Conservation (phyloP, 2,888 invertebrate genomes). For the Aethes cnicana region DNA sequence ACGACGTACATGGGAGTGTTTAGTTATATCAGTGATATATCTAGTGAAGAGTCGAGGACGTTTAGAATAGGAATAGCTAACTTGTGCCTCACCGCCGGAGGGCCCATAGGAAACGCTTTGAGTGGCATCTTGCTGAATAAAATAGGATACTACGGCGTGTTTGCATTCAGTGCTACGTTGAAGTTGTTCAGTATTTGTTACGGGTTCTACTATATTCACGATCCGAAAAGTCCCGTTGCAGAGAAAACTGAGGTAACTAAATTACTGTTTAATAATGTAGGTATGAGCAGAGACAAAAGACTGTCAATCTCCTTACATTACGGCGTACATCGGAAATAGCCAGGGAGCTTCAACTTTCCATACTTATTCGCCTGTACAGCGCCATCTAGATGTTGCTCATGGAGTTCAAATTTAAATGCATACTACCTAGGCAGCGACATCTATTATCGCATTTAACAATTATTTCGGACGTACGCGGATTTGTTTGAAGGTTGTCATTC, state of each 20-base stretch:
- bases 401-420: too few relatives aligned
- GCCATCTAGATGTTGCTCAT: too few relatives aligned
- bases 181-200: slow-evolving; percentile 69
- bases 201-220: slow-evolving; percentile 66
- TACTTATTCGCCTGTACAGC: too few relatives aligned
- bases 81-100: slow-evolving; percentile 66
- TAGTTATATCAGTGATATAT: slow-evolving; percentile 72
- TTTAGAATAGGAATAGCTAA: slow-evolving; percentile 82
- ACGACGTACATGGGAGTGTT: slow-evolving; percentile 62
- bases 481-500: too few relatives aligned
- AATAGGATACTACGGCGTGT: slow-evolving; percentile 79
- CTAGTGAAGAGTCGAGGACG: slow-evolving; percentile 73
- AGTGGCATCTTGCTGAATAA: slow-evolving; percentile 67
- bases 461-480: too few relatives aligned
- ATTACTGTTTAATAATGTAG: slow-evolving; percentile 5
- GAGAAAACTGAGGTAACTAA: slow-evolving; percentile 49
- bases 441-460: too few relatives aligned
- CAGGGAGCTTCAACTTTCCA: too few relatives aligned
- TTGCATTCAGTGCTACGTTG: slow-evolving; percentile 63
- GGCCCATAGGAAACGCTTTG: slow-evolving; percentile 66
- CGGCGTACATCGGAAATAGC: too few relatives aligned
- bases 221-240: slow-evolving; percentile 49
- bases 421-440: too few relatives aligned
- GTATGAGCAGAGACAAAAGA: too few relatives aligned
- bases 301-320: too few relatives aligned